Conservation (phyloP, 1,140 invertebrate species). For the Chlorops oryzae region DNA sequence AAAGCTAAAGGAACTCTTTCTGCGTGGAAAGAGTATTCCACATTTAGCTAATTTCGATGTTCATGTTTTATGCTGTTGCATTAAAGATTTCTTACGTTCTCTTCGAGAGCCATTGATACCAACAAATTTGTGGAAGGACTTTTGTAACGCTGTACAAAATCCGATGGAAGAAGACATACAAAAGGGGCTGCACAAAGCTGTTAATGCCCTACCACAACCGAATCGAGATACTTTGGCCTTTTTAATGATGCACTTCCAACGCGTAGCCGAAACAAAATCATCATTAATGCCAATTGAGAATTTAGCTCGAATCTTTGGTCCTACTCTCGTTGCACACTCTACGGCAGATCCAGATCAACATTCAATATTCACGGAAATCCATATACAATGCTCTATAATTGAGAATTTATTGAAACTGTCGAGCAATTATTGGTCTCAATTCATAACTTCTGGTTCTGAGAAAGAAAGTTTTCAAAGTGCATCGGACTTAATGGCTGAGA, state of each 20-base stretch:
- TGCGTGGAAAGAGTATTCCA: conserved; percentile 66
- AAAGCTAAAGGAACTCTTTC: conserved; percentile 72
- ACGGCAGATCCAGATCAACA: conserved; percentile 56
- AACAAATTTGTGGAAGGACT: conserved; percentile 64
- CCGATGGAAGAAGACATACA: conserved; percentile 47
- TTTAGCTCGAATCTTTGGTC: conserved; percentile 77
- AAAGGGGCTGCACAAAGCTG: conserved; percentile 56
- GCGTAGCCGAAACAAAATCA: conserved; percentile 57
- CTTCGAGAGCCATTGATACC: conserved; percentile 81
- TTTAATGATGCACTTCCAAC: conserved; percentile 76
- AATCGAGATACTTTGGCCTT: conserved; percentile 86
- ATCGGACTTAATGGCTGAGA: conserved; percentile 18
- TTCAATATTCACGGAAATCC: conserved; percentile 50
- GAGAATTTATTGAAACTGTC: conserved; percentile 61
- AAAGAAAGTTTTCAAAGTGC: conserved; percentile 13
- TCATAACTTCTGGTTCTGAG: conserved; percentile 21
- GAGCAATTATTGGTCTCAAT: conserved; percentile 58
- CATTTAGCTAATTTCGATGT: conserved; percentile 67
- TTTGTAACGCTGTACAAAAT: conserved; percentile 60
- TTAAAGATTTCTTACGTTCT: conserved; percentile 78
- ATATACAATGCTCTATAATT: conserved; percentile 61
- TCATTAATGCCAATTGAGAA: conserved; percentile 75
- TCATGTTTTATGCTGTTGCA: conserved; percentile 72
- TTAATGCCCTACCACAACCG: conserved; percentile 70
- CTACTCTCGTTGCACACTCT: conserved; percentile 78